Percentiles rank a stretch among this genome's conserved stretches.
Conservation (phyloP, 2,113 vertebrate genomes). For the Laterallus jamaicensis region DNA sequence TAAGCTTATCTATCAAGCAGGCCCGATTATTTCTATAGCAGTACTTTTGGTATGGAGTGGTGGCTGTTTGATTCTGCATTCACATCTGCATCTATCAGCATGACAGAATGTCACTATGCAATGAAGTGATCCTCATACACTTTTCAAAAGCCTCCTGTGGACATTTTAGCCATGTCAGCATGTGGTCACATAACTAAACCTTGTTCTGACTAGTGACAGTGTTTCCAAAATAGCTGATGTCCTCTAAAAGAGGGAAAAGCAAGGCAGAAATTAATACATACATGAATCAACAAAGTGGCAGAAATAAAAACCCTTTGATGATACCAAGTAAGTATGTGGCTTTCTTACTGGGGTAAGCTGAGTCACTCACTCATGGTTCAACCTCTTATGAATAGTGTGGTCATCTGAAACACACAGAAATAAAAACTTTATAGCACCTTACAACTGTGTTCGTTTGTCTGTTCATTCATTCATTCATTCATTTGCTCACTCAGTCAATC, state of each 20-base stretch:
- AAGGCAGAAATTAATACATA: neutral
- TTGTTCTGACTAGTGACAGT: neutral
- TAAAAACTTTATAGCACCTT: neutral
- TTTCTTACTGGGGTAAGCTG: neutral
- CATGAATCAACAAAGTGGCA: neutral
- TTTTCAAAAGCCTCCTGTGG: neutral
- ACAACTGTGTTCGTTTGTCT: neutral
- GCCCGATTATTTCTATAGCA: neutral
- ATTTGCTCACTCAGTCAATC: neutral
- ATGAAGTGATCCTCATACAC: neutral
- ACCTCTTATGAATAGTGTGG: neutral
- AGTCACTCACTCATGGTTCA: neutral
- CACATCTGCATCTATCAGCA: neutral
- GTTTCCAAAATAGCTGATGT: neutral
- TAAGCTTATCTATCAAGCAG: neutral
- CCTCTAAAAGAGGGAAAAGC: neutral
- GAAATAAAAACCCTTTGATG: neutral
- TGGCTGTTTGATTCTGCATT: neutral
- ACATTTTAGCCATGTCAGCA: neutral
- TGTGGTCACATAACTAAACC: neutral
- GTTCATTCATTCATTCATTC: neutral
- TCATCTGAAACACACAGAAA: neutral
- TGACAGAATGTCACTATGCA: neutral
- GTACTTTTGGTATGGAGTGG: neutral
- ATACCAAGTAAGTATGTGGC: neutral